Conservation (phyloP, 2,113 vertebrate species). For the Girardinichthys multiradiatus region DNA sequence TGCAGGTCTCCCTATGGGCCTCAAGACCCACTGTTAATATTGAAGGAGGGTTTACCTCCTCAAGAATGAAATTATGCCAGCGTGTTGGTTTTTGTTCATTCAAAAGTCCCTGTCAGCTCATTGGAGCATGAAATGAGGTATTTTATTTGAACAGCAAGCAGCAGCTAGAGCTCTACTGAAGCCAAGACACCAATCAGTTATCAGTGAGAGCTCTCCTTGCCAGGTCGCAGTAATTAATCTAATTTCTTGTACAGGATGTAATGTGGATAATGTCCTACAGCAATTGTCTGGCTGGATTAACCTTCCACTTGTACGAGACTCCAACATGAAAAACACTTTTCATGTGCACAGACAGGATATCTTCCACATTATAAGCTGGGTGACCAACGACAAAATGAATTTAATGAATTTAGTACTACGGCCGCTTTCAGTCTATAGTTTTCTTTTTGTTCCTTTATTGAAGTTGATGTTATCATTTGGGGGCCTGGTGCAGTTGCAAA, state of each 20-base stretch:
- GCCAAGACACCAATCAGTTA: constrained; percentile 63
- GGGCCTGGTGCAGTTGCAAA: no score
- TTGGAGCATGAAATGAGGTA: constrained; percentile 76
- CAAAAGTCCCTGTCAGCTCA: constrained; percentile 63
- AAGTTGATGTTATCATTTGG: background rate
- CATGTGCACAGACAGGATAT: background rate
- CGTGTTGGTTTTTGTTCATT: constrained; percentile 63
- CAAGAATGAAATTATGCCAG: constrained; percentile 36
- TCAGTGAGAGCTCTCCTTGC: constrained; percentile 44
- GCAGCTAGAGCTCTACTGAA: constrained; percentile 36
- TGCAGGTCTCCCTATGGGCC: background rate
- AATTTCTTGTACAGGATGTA: constrained; percentile 14
- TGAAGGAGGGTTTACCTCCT: constrained; percentile 32
- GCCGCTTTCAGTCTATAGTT: background rate
- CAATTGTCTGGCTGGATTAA: background rate
- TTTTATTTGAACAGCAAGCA: constrained; percentile 70
- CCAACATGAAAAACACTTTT: background rate
- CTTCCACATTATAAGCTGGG: background rate
- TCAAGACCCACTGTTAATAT: constrained; percentile 3
- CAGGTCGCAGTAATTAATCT: constrained; percentile 33
- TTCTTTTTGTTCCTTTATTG: background rate
- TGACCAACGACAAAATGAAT: background rate
- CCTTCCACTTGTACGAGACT: constrained; percentile 3
- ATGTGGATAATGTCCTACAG: constrained; percentile 8
- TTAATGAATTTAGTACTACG: background rate